Percentiles rank a stretch among this genome's conserved stretches.
Evolutionary conservation across 1,140 invertebrate genomes (phyloP).

Genomic region (Ridgeia piscesae): DNA sequence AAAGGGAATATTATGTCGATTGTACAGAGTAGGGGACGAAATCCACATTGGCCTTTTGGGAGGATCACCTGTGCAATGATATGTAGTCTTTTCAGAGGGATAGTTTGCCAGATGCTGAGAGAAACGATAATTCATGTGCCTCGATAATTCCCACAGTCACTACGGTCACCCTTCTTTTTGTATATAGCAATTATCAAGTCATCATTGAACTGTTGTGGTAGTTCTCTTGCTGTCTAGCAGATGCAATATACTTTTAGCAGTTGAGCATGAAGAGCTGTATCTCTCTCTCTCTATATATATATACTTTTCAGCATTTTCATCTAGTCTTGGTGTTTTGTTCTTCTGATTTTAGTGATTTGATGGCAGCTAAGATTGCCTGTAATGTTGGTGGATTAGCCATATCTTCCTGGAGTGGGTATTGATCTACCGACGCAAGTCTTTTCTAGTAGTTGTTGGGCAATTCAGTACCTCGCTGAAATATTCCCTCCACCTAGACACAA

Average conservation of each 20-base stretch:
- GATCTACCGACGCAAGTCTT: no score
- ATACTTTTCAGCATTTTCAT: no score
- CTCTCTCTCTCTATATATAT: no score
- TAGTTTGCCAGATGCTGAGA: not conserved
- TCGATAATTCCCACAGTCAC: not conserved
- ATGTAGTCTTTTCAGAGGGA: not conserved
- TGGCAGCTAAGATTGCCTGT: no score
- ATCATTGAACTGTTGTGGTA: not conserved
- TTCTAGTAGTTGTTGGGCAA: no score
- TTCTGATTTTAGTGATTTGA: no score
- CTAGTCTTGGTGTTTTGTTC: no score
- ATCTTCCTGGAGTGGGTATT: no score
- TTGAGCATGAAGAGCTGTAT: no score
- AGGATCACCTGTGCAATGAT: not conserved
- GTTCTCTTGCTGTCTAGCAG: not conserved
- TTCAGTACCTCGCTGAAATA: no score
- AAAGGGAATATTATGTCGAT: not conserved
- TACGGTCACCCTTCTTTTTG: not conserved
- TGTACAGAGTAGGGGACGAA: not conserved
- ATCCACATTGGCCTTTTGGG: not conserved
- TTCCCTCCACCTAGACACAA: no score
- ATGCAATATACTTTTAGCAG: not conserved
- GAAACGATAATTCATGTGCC: not conserved
- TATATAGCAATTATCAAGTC: not conserved
- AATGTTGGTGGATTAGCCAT: no score